Percentiles rank a stretch among this genome's conserved stretches.
Conservation (phyloP, 2,888 invertebrate species). For the Caenorhabditis sinica region DNA sequence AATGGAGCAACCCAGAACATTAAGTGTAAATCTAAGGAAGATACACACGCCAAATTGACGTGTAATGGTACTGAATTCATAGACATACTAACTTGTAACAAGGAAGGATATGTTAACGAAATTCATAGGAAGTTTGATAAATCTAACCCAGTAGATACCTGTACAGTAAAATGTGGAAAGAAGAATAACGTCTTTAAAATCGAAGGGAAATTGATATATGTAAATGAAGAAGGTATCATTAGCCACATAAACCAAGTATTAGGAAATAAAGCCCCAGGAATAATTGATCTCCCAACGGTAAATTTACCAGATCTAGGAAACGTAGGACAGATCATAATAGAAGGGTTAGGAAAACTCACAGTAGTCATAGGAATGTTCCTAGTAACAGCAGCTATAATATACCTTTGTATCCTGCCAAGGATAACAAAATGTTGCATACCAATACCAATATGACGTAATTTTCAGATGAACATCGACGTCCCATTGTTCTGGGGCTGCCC, state of each 20-base stretch:
- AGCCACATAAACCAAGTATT: neutral
- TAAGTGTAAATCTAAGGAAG: slow-evolving; percentile 6
- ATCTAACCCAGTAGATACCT: neutral
- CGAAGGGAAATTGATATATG: neutral
- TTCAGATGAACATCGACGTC: neutral
- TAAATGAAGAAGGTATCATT: neutral
- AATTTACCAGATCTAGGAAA: slow-evolving; percentile 10
- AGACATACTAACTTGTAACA: neutral
- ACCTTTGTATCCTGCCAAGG: neutral
- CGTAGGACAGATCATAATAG: neutral
- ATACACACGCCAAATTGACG: slow-evolving; percentile 1
- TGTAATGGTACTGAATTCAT: slow-evolving; percentile 19
- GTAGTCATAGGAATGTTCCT: neutral
- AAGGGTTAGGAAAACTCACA: neutral
- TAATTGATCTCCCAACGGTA: neutral
- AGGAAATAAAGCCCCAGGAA: neutral
- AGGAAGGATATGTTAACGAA: neutral
- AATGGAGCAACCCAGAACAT: neutral
- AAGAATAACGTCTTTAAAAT: slow-evolving; percentile 1
- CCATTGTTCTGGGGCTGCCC: neutral
- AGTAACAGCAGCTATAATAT: neutral
- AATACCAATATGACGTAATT: neutral
- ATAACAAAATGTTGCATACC: neutral
- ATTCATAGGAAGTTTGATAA: slow-evolving; percentile 4
- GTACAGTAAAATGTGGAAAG: slow-evolving; percentile 2